Base-by-base conservation (phyloP, 1,140 invertebrate species). In the Orchesella cincta region DNA sequence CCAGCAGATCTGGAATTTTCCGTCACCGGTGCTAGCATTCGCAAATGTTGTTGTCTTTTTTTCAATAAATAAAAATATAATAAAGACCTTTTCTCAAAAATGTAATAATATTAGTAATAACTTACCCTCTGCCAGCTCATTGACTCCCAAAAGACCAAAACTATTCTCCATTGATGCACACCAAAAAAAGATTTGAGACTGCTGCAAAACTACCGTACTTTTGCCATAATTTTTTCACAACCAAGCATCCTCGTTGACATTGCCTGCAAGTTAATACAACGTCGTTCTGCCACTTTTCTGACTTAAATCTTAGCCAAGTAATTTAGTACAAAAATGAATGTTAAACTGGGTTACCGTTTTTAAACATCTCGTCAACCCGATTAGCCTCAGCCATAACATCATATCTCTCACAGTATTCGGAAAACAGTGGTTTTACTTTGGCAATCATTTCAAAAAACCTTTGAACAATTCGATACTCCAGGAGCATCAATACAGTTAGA, bases 21-120 rank as follows among this genome's bases (percentile, higher is more conserved):
- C 83, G 78, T 88, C 86, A 52, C 89, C 89, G 26, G 89, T 90
- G n/a, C n/a, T 26, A 88, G 74, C 86, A 88, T 87, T 80, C 86
- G 92, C n/a, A 83, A 96, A 96, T 0, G 93, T 94, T 86, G 79
- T 88, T 87, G 14, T 67, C 62, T n/a, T n/a, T n/a, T n/a, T n/a
- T n/a, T 26, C 77, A 75, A 23, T 79, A 46, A 29, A 77, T 46
- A 14, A 62, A 28, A 0, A 81, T 76, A 16, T 79, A 36, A 18
- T 79, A 31, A 73, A 73, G 34, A 2, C 33, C 29, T 28, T 67
- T 20, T 46, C 34, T 5, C 79, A 70, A 64, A 46, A 33, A 51
- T n/a, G 46, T n/a, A 51, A n/a, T 51, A 14, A 51, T 14, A 51
- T 12, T 14, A 51, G 12, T 51, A n/a, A 51, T n/a, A n/a, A n/a